Evolutionary conservation across 1,140 invertebrate genomes (phyloP), one percentile per base, ranked within the genome.

Genomic region (Drosophila oshimai): DNA sequence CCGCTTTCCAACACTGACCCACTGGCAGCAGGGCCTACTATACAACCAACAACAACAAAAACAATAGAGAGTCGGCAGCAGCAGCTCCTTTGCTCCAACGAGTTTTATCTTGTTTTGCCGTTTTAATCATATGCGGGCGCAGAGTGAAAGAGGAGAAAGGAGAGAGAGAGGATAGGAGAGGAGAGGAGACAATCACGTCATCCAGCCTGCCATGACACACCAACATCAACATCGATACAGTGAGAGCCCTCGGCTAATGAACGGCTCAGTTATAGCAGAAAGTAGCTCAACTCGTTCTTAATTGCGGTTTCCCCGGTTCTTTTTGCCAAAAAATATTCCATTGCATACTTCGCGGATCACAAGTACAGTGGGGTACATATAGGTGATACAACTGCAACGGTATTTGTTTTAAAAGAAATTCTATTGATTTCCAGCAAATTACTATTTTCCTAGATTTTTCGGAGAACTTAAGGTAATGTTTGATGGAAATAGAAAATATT

Each of bases 41-140:
- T 74, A 46, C 57, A 39, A 54, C 70, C 75, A 64, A 64, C 57
- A 73, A 67, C 51, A 84, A 76, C 47, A 74, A 74, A 53, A 75
- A 42, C 37, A 69, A 17, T 29, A 51, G 20, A 28, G 28, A 20
- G 34, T 33, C 45, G 41, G 60, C 51, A 29, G 57, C 46, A 73
- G 51, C 47, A 64, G 61, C 62, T 87, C 73, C 73, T 80, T 87
- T 86, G 76, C 81, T 76, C 58, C 72, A 76, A 65, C 67, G 81
- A 88, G 81, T 87, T 87, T 81, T 81, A 87, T 87, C 81, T 87
- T 87, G 81, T 87, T 87, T 87, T 86, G 44, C 73, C 83, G 64
- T 87, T 87, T 87, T 87, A 87, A 87, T 87, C 81, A 87, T 87
- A 88, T 88, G 81, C 83, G 81, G 81, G 81, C 76, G 37, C 54